Evolutionary conservation across 2,797 vertebrate genomes (phyloP), one percentile per base, ranked within the genome.

Genomic region (Octomys mimax): DNA sequence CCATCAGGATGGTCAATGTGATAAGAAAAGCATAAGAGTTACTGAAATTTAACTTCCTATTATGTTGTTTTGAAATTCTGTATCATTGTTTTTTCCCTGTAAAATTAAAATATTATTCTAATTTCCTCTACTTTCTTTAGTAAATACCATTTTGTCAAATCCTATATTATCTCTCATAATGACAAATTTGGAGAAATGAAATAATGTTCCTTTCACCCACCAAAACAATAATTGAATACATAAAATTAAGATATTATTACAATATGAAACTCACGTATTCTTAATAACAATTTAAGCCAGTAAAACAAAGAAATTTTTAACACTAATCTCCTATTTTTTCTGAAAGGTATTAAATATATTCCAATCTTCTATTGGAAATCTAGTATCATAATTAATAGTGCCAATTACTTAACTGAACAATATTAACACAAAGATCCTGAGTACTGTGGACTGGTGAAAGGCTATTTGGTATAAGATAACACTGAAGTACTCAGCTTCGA

Each of bases 361-460:
- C 94, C 70, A 80, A 46, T 3, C 28, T 82, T 87, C 68, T 94
- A 68, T 91, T 94, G 39, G 59, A 81, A 71, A 81, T 5, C 26
- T 83, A 46, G 26, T 57, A 89, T 96, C 12, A 66, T 66, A 92
- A 88, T 96, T 83, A 96, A 78, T 87, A 94, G 77, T 68, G 59
- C 9, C 26, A 92, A 77, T 95, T 96, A 96, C 81, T 95, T 85
- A 84, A 78, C 70, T 90, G 57, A 94, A 21, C 14, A 77, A 66
- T 86, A 77, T 87, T 94, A 93, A 64, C 39, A 66, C 70, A 16
- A 84, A 95, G 82, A 91, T 49, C 12, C 3, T 52, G 61, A 31
- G 39, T 46, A 26, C 57, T 89, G 7, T 92, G 2, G 49, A 88
- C 49, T 12, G 84, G 24, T 52, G 33, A 85, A 87, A 31, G 57